Base-by-base conservation (phyloP, 2,797 vertebrate genomes). In the Apogon talboti region DNA sequence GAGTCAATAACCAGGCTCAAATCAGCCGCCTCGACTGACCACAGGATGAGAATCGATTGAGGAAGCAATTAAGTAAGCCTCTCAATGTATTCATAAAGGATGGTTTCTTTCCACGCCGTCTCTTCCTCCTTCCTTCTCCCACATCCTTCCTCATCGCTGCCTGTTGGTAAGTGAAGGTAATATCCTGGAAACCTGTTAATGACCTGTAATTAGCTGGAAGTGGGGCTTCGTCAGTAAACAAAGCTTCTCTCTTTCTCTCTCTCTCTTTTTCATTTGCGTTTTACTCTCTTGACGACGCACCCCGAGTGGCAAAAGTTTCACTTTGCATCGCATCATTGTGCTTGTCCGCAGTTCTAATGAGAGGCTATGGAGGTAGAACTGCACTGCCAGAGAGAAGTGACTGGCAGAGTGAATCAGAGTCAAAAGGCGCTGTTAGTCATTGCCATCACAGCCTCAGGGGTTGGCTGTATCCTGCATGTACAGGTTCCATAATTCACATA, bases 61-160 rank as follows among this genome's bases (percentile, higher is more conserved):
- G 89, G 87, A 89, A 82, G 83, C 88, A 91, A 91, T 92, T 91
- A 92, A 88, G 81, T 70, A 85, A 79, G 73, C 69, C 61, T 82
- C 78, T 79, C 71, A 60, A 73, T 85, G 81, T 84, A 87, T 87
- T 90, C 74, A 79, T 81, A 71, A 68, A 79, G 48, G 65, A 82
- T 74, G 62, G 56, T 68, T 74, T 75, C 73, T 75, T 64, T 69
- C 51, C 53, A 62, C 37, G n/a, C 56, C 63, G 43, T 28, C 46
- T 46, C 42, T 60, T 47, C 66, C 54, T 74, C 71, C 65, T 49
- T 55, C 62, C 43, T 54, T 19, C 44, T 51, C 58, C 75, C 69
- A 19, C 57, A 30, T 67, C 38, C 12, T 5, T 65, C 18, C 44
- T 48, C n/a, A 3, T 40, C 45, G 42, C 11, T 38, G 52, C 41